Conservation (phyloP, 2,888 invertebrate genomes). For the Coelinius sp. region DNA sequence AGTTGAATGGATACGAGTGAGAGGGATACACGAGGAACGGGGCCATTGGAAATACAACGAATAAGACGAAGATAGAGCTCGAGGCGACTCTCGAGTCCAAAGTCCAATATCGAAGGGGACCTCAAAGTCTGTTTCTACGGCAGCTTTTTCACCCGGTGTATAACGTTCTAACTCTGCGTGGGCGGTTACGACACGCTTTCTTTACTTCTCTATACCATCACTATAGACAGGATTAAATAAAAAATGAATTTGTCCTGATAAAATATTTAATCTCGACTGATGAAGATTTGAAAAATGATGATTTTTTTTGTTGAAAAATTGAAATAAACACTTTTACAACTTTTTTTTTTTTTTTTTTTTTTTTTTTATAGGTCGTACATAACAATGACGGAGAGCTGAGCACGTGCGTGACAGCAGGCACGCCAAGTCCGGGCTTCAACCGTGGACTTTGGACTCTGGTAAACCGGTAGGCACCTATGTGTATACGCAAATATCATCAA, state of each 20-base stretch:
- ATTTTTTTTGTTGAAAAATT: no score
- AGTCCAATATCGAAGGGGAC: slow-evolving; percentile 46
- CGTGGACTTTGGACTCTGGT: slow-evolving; percentile 17
- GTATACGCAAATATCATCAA: slow-evolving; percentile 17
- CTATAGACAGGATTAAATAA: not conserved
- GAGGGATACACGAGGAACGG: slow-evolving; percentile 38
- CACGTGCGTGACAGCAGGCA: slow-evolving; percentile 22
- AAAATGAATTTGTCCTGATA: no score
- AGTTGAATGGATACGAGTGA: slow-evolving; percentile 20
- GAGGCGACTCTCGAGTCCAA: slow-evolving; percentile 48
- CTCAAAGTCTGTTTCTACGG: slow-evolving; percentile 32
- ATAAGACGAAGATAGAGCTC: slow-evolving; percentile 32
- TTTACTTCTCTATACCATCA: no score
- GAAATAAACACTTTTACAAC: no score
- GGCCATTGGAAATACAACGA: slow-evolving; percentile 50
- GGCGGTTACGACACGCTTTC: slow-evolving; percentile 17
- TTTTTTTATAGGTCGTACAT: slow-evolving; percentile 9
- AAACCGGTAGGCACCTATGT: not conserved
- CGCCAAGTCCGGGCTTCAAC: slow-evolving; percentile 5
- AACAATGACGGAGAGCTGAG: slow-evolving; percentile 2
- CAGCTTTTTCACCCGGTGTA: slow-evolving; percentile 8
- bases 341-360: no score
- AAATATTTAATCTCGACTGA: no score
- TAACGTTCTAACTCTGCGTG: not conserved
- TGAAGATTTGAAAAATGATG: no score